Evolutionary conservation across 2,113 vertebrate genomes (phyloP).

Genomic region (Bombycilla garrulus): DNA sequence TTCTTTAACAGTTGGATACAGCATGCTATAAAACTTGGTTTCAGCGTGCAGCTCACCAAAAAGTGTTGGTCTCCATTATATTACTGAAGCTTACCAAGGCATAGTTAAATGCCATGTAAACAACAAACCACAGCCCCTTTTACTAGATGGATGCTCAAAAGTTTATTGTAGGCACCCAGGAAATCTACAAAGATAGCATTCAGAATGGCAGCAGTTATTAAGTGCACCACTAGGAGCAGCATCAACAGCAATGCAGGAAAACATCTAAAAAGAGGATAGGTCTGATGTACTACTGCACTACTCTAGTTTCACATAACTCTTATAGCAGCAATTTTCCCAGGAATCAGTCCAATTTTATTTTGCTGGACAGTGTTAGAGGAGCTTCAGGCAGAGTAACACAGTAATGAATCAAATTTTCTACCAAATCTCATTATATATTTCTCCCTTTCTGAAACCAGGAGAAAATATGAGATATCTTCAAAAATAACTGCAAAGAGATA

Average conservation of each 20-base stretch:
- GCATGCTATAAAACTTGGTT: background rate
- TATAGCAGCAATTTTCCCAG: background rate
- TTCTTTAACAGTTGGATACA: background rate
- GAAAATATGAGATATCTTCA: background rate
- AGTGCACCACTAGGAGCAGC: background rate
- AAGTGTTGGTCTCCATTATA: background rate
- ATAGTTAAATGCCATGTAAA: background rate
- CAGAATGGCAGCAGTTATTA: background rate
- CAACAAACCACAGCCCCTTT: background rate
- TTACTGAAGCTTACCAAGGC: background rate
- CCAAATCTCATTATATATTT: background rate
- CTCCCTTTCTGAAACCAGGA: background rate
- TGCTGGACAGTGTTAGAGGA: background rate
- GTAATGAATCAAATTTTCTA: background rate
- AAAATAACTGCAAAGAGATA: background rate
- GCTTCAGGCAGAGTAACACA: background rate
- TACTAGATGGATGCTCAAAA: slow-evolving; percentile 1
- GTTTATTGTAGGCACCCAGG: background rate
- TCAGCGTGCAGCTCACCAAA: background rate
- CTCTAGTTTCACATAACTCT: background rate
- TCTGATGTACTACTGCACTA: background rate
- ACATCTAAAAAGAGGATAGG: background rate
- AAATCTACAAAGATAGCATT: background rate
- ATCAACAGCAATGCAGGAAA: background rate
- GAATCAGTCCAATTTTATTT: background rate